phyloP scores from a whole-genome alignment of 2,113 vertebrate genomes.

The Oplegnathus fasciatus region DNA sequence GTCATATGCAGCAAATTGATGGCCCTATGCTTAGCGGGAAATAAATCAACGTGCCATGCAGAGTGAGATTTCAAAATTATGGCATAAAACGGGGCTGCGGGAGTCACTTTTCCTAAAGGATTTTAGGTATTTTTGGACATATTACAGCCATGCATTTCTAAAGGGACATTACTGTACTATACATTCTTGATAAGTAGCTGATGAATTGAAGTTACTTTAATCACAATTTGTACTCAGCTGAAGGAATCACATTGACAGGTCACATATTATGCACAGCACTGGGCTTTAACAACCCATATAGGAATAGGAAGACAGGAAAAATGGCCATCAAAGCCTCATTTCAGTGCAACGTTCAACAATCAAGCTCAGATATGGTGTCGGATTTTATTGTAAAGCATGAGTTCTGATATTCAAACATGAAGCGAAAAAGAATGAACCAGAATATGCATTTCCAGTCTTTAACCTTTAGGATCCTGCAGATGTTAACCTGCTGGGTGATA shows the following conservation, averaged over 20 bases:
- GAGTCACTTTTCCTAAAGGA: constrained; percentile 11
- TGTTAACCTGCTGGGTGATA: not conserved
- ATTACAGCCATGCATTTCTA: constrained; percentile 11
- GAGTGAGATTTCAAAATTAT: constrained; percentile 21
- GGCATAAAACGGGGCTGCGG: constrained; percentile 5
- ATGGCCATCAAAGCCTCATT: constrained; percentile 35
- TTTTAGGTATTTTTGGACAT: constrained; percentile 18
- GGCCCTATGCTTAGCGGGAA: constrained; percentile 46
- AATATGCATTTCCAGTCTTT: not conserved
- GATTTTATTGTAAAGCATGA: constrained; percentile 12
- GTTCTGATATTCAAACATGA: constrained; percentile 7
- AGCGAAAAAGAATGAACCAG: not conserved
- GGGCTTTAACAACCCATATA: constrained; percentile 35
- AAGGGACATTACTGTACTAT: not conserved
- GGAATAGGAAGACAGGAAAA: constrained; percentile 24
- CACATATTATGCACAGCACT: constrained; percentile 10
- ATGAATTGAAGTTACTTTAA: constrained; percentile 32
- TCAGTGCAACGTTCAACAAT: not conserved
- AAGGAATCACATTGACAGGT: constrained; percentile 45
- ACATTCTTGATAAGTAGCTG: constrained; percentile 16
- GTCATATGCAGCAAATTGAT: constrained; percentile 57
- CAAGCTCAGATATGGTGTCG: not conserved
- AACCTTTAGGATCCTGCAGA: not conserved
- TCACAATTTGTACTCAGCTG: constrained; percentile 27
- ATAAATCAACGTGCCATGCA: constrained; percentile 53